A percentile compares a stretch with the other conserved stretches of the same genome.
phyloP scores from a whole-genome alignment of 23 tunicate genomes.

The Oikopleura vanhoeffeni region DNA sequence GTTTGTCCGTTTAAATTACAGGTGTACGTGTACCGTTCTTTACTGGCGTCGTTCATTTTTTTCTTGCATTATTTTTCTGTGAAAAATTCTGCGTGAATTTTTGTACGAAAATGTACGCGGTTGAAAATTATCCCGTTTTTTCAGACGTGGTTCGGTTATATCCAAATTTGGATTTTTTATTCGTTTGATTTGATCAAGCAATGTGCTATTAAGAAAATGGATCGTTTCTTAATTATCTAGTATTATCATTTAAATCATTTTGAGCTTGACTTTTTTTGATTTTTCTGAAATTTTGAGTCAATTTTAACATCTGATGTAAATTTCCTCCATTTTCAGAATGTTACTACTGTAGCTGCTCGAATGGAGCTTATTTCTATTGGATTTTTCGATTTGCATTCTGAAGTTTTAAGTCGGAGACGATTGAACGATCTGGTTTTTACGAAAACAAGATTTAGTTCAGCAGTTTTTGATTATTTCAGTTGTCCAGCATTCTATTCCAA shows the following conservation, averaged over 20 bases:
- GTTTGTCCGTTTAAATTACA: too few species aligned
- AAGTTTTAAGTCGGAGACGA: slow-evolving; percentile 24
- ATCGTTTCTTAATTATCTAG: too few species aligned
- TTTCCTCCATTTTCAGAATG: slow-evolving; percentile 18
- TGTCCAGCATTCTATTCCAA: slow-evolving; percentile 33
- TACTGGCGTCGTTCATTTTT: too few species aligned
- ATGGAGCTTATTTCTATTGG: slow-evolving; percentile 35
- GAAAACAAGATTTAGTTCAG: slow-evolving; percentile 28
- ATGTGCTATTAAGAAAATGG: too few species aligned
- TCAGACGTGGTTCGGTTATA: too few species aligned
- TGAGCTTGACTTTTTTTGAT: background rate
- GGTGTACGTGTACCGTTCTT: too few species aligned
- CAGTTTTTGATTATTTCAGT: slow-evolving; percentile 79
- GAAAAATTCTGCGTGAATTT: too few species aligned
- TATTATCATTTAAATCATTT: slow-evolving; percentile 44
- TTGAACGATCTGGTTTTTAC: slow-evolving; percentile 43
- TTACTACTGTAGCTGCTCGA: slow-evolving; percentile 58
- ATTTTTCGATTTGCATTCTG: slow-evolving; percentile 39
- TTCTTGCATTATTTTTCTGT: too few species aligned
- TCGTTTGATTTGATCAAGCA: too few species aligned
- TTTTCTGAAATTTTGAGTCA: background rate
- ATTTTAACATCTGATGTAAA: background rate
- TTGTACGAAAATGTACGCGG: too few species aligned
- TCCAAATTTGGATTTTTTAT: too few species aligned
- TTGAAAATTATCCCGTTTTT: too few species aligned